These are phyloP conservation scores for Cinclus mexicanus DNA, from an alignment of 2,113 vertebrate genomes.

Conservation along the genomic window DNA sequence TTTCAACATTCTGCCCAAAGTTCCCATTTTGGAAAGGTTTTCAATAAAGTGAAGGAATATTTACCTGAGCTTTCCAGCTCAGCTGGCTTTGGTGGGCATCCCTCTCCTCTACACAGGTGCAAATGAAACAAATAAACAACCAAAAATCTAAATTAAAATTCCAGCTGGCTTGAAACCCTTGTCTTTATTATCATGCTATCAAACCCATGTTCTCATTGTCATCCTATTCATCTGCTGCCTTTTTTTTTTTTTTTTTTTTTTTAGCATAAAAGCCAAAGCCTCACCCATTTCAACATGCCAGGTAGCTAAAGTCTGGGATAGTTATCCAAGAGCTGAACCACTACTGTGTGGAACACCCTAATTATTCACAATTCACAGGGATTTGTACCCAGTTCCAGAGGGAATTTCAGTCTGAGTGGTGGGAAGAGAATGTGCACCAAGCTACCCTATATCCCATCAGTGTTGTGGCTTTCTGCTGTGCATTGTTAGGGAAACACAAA, in stretches of 20 bases:
- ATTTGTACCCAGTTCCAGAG: background rate
- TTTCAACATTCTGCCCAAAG: background rate
- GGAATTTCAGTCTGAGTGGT: background rate
- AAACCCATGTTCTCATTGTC: background rate
- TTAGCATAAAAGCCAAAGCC: background rate
- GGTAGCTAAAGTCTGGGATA: background rate
- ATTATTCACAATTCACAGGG: background rate
- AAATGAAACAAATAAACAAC: background rate
- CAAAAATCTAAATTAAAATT: background rate
- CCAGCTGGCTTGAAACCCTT: background rate
- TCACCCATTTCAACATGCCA: background rate
- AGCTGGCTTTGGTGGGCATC: background rate
- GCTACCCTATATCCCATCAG: background rate
- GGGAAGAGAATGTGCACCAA: background rate
- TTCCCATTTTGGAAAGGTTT: background rate
- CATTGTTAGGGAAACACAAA: background rate
- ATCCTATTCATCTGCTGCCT: background rate
- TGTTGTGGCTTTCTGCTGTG: background rate
- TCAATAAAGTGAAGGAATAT: background rate
- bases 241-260: background rate
- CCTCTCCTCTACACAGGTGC: rapidly evolving
- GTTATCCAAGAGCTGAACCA: background rate
- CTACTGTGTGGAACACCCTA: rapidly evolving
- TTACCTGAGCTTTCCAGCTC: background rate
- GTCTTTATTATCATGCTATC: background rate